Evolutionary conservation across 2,113 vertebrate species (phyloP), one percentile per base, ranked within the genome.

Genomic region (Alethe castanea): DNA sequence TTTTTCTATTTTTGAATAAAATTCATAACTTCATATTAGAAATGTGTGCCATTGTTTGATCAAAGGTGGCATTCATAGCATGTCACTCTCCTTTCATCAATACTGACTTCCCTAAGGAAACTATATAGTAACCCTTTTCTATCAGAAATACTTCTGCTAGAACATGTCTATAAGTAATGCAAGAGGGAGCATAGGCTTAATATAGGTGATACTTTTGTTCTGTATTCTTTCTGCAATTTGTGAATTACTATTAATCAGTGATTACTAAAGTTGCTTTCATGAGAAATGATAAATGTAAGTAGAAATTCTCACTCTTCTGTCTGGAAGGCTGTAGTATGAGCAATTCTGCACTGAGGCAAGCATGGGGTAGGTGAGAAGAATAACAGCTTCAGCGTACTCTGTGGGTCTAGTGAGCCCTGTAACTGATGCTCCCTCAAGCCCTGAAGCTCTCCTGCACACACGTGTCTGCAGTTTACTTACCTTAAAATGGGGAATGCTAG

Each of bases 381-480:
- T 22, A 29, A 3, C 19, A 70, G 5, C 40, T 61, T 36, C 76
- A 18, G 4, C 0, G 1, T 1, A 1, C 19, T 61, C 33, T 9
- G 29, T 57, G 35, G 31, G 13, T 64, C 6, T 33, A 1, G 25
- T 50, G 47, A 77, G 48, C 35, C 6, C 72, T 53, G 31, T 29
- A 11, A 18, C 40, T 42, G 35, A 6, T 76, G 72, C 19, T 59
- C 4, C n/a, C 50, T 28, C 18, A 14, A 10, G 29, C 25, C 60
- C 44, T 5, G 8, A n/a, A 40, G 53, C 71, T 71, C 31, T 45
- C 2, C 3, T 69, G 71, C 33, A 9, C 31, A 33, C 33, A 25
- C 1, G 1, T 57, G 28, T 26, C 40, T 82, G 35, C 36, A 38
- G 14, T 61, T 86, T 24, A 26, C 3, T 25, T 17, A 8, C 29